Evolutionary conservation across 1,140 invertebrate species (phyloP), one percentile per base, ranked within the genome.

Genomic region (Arion vulgaris): DNA sequence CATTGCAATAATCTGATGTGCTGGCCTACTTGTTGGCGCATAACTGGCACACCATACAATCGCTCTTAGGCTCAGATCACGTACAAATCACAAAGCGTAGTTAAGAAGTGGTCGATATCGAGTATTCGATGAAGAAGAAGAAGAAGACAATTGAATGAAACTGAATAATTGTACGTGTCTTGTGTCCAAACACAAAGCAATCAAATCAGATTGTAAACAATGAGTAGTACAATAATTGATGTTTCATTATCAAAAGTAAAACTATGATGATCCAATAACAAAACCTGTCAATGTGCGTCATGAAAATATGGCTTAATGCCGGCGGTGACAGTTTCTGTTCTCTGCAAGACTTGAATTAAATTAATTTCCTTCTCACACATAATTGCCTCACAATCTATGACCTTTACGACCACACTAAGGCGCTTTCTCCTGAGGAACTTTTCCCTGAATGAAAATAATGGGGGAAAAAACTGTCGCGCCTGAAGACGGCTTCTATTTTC

Each of bases 301-400:
- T 23, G 51, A 4, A 17, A 57, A 17, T 57, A 26, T 26, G 51
- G 26, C 51, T 26, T 26, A 4, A 19, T 23, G 26, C 51, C 23
- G 9, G 51, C 17, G 5, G 17, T 57, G 51, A 57, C 15, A 57
- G 51, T 57, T 17, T 57, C 51, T 19, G 9, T 57, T 23, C 51
- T 57, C 51, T 19, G 15, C 15, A 17, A 2, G 17, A 9, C 9
- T 7, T 57, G 26, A 57, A 57, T 57, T 57, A 26, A 57, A 57
- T 57, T 57, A 57, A 57, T 57, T 57, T 57, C 51, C 15, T 15
- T 26, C 51, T 57, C 51, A 57, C 51, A 26, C 51, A 17, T 57
- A 57, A 57, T 57, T 57, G 51, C 51, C 26, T 23, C 51, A 57
- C 51, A 57, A 57, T 57, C 51, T 57, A 57, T 57, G 51, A 57